Evolutionary conservation across 2,113 vertebrate species (phyloP).

Genomic region (Anser brachyrhynchus): DNA sequence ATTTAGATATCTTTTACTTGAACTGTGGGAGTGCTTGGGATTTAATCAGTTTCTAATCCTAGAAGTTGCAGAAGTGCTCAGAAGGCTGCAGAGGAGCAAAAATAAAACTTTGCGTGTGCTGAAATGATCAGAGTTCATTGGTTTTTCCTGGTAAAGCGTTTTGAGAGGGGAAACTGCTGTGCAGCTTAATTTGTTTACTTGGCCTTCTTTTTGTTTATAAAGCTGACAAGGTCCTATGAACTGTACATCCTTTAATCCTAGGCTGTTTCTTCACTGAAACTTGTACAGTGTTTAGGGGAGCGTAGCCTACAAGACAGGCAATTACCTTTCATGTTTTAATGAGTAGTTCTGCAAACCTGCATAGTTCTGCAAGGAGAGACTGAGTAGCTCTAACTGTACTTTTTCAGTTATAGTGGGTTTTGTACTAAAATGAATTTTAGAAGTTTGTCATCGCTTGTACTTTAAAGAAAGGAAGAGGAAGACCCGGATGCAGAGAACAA

Average conservation of each 20-base stretch:
- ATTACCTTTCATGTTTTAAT: not conserved
- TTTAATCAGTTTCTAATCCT: constrained; percentile 20
- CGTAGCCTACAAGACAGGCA: not conserved
- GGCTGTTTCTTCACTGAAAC: not conserved
- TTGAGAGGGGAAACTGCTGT: not conserved
- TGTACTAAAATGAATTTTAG: not conserved
- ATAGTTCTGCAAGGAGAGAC: not conserved
- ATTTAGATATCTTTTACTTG: constrained; percentile 8
- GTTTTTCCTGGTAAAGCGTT: not conserved
- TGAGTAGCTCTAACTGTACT: not conserved
- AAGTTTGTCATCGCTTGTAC: not conserved
- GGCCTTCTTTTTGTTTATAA: not conserved
- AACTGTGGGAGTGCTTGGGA: not conserved
- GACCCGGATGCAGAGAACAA: not conserved
- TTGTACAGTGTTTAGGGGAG: not conserved
- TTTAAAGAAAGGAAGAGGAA: not conserved
- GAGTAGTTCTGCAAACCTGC: not conserved
- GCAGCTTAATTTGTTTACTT: not conserved
- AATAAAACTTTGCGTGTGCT: not conserved
- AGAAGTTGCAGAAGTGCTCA: not conserved
- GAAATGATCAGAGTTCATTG: not conserved
- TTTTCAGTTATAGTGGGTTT: not conserved
- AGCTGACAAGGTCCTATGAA: not conserved
- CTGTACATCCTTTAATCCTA: not conserved
- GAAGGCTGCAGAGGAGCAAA: not conserved